Percentiles rank a stretch among this genome's conserved stretches.
These are phyloP conservation scores for Antechinus flavipes DNA, from an alignment of 2,113 vertebrate species.

Conservation along the genomic window DNA sequence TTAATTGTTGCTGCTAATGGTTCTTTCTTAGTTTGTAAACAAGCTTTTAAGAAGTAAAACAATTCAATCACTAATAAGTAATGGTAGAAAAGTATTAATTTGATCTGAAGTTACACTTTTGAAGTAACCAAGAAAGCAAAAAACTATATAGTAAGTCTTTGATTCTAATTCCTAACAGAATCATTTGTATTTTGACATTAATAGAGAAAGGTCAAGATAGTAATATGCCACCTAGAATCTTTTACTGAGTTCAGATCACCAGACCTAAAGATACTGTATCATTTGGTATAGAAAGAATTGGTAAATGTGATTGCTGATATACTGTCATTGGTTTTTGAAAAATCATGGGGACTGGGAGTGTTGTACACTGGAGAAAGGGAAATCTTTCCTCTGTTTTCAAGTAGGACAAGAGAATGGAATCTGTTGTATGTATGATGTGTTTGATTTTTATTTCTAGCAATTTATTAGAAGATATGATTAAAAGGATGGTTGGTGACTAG, in stretches of 20 bases:
- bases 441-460: not conserved
- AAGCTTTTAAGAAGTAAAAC: slow-evolving; percentile 18
- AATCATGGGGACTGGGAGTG: not conserved
- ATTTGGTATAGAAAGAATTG: no score
- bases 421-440: not conserved
- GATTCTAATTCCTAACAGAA: not conserved
- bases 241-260: no score
- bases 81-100: not conserved
- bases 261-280: no score
- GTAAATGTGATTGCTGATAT: no score
- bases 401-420: not conserved
- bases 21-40: not conserved
- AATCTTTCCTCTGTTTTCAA: not conserved
- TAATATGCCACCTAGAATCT: not conserved
- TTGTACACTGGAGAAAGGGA: not conserved
- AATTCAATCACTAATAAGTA: not conserved
- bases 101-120: not conserved
- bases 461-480: not conserved
- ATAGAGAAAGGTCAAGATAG: not conserved
- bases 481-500: not conserved
- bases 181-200: not conserved
- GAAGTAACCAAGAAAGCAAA: no score
- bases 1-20: no score
- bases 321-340: no score
- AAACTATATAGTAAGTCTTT: not conserved